Base-by-base conservation (phyloP, 2,113 vertebrate species). In the Falcunculus frontatus region DNA sequence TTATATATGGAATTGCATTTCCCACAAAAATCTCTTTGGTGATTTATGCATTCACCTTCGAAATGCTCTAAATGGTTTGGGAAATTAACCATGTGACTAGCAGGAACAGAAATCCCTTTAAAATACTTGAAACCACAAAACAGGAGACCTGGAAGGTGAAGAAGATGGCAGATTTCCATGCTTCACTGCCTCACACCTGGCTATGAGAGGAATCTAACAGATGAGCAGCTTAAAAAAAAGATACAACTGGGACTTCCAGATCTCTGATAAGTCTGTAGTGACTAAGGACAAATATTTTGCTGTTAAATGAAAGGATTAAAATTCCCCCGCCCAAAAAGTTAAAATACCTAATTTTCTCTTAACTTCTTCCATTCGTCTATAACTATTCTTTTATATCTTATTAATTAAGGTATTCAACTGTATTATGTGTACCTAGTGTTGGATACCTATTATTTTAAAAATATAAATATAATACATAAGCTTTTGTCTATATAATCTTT, bases 101-200 rank as follows among this genome's bases (percentile, higher is more conserved):
- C 23, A 90, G 82, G 67, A 95, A 87, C 5, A 93, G 52, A 94
- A 93, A 89, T 72, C 32, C 57, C 30, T 84, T 87, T 84, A 37
- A 83, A 76, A 87, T 65, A 57, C 60, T 67, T 76, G 49, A 39
- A 72, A 74, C 63, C 32, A 84, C 3, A 64, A 80, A 93, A n/a
- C 23, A 87, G 78, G 88, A 94, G 59, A 44, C 22, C 17, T 42
- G 72, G 65, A 79, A 90, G 33, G 49, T 89, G 42, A 83, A 76
- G 59, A 62, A 73, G 37, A 29, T 3, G 16, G 55, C 72, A 81
- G 56, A 68, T 92, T 93, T 94, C 62, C 57, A 72, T 78, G 84
- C 78, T 87, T 92, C 92, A 87, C 25, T 96, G 76, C 91, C 72
- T 92, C 81, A 90, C 65, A 95, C 47, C 77, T 96, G 75, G 76